Conservation (phyloP, 30 jellyfish, hydroid and myxozoan species). For the Hydractinia echinata region DNA sequence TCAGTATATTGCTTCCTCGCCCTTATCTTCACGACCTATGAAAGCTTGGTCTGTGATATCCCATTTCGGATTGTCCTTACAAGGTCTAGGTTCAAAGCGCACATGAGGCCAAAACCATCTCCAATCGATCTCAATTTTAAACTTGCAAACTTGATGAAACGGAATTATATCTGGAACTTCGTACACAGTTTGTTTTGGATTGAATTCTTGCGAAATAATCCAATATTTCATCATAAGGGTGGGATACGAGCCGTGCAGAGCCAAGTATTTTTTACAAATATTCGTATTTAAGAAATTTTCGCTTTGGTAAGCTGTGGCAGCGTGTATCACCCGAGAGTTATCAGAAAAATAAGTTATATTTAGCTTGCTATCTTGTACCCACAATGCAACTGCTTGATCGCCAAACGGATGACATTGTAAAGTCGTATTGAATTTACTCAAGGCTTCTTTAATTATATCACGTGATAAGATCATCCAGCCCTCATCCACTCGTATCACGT, state of each 20-base stretch:
- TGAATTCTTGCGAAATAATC: constrained; percentile 29
- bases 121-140: constrained; percentile 44
- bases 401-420: constrained; percentile 92
- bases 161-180: constrained; percentile 47
- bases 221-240: constrained; percentile 61
- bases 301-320: constrained; percentile 53
- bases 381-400: constrained; percentile 90
- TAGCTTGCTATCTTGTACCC: constrained; percentile 59
- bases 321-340: constrained; percentile 67
- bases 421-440: constrained; percentile 49
- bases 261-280: constrained; percentile 54
- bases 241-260: constrained; percentile 87
- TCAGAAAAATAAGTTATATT: constrained; percentile 73
- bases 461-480: constrained; percentile 85
- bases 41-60: constrained; percentile 35
- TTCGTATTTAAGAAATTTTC: constrained; percentile 30
- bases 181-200: constrained; percentile 10
- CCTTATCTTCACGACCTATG: constrained; percentile 52
- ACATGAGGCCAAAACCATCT: constrained; percentile 53
- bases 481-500: constrained; percentile 82
- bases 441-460: constrained; percentile 63
- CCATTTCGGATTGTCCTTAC: constrained; percentile 80
- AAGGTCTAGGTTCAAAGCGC: constrained; percentile 65
- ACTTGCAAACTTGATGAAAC: constrained; percentile 41
- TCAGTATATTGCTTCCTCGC: constrained; percentile 30